Evolutionary conservation across 2,113 vertebrate species (phyloP), one percentile per base, ranked within the genome.

Genomic region (Scalopus aquaticus): DNA sequence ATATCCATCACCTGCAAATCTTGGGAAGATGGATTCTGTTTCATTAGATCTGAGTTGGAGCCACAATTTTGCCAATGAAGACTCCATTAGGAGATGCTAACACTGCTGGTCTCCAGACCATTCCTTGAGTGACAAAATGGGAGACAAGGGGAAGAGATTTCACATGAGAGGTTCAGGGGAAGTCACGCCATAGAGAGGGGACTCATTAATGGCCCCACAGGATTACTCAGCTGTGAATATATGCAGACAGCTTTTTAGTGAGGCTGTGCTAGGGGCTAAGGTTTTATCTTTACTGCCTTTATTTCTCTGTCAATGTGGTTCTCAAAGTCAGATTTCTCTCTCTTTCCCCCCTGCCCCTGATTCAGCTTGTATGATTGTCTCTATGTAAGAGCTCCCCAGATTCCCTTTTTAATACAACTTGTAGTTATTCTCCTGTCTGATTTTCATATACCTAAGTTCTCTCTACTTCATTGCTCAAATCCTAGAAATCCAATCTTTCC

Each of bases 311-410:
- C 51, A 79, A 51, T 6, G 0, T 42, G 24, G 67, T 58, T 62
- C 51, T 84, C 72, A 26, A 37, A 39, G 42, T 20, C n/a, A 70
- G 65, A 42, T 9, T 78, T 90, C 81, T 44, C 60, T 62, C 72
- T 42, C 6, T 49, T 92, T 30, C 12, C 15, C 94, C 17, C 26
- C 82, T 65, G 9, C 32, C 88, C 37, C 7, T 90, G 85, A 96
- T 65, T 95, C 96, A 96, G 30, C 69, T 85, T 91, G 60, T 93
- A 24, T 80, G 76, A 51, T 92, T 85, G 89, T 93, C 70, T 92
- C 84, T 72, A 9, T 30, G 28, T 19, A 72, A 94, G 60, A 90
- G 9, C 72, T 88, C 80, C 70, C 88, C 64, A 85, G 76, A 79
- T 87, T 84, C 88, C 30, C 1, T 93, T 96, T 94, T 78, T 37